Conservation (phyloP, 2,797 vertebrate genomes). For the Pipistrellus nathusii region DNA sequence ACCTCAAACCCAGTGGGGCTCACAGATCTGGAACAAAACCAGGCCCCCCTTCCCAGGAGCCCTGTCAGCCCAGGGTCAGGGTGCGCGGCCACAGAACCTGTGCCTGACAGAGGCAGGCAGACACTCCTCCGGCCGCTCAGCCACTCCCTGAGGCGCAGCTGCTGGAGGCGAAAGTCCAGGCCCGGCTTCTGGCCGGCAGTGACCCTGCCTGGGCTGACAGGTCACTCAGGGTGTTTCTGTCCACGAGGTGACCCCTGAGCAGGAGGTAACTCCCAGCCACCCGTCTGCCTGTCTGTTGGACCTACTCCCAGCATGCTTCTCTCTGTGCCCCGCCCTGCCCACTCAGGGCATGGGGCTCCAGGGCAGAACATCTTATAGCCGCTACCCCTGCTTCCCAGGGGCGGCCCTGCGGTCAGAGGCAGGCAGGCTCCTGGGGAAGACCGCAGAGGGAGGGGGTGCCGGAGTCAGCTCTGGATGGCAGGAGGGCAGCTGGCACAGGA, state of each 20-base stretch:
- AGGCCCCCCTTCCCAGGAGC: neutral
- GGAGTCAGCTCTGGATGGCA: neutral
- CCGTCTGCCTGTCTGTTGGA: neutral
- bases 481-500: neutral
- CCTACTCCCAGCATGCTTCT: neutral
- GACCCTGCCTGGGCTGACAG: neutral
- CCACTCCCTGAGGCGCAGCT: neutral
- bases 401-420: neutral
- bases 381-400: neutral
- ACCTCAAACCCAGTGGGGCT: neutral
- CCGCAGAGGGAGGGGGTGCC: neutral
- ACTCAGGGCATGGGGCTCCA: neutral
- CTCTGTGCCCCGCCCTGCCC: neutral
- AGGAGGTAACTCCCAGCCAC: neutral
- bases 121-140: neutral
- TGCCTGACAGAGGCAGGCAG: neutral
- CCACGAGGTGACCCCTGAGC: neutral
- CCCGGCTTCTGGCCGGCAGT: neutral
- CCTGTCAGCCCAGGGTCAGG: neutral
- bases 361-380: neutral
- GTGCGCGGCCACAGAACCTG: neutral
- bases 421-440: neutral
- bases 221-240: slow-evolving; percentile 15
- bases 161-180: neutral
- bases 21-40: neutral